Base-by-base conservation (phyloP, 2,113 vertebrate species). In the Abramis brama region DNA sequence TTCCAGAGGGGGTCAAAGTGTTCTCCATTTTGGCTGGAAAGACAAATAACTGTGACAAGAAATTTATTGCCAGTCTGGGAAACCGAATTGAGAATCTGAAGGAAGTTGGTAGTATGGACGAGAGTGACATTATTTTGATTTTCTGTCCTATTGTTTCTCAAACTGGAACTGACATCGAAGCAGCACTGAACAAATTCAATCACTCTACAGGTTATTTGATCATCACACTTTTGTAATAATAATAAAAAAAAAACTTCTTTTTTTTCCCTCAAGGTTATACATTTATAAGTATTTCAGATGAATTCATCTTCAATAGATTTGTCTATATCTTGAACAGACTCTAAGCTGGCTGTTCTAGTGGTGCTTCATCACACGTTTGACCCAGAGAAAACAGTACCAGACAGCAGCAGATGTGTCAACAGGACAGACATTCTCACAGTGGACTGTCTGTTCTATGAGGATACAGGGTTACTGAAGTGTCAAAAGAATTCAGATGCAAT, bases 361-460 rank as follows among this genome's bases (percentile, higher is more conserved):
- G 27, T 27, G 27, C 27, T 27, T 27, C 27, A 27, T 27, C 27
- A 27, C 27, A 27, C 27, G 27, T 27, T 27, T 27, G 27, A 27
- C 27, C 27, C 27, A 27, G 27, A 27, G 27, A 27, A 27, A 27
- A 27, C 27, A 27, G 27, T 27, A 27, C 30, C 1, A 30, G 30
- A 30, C 30, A 30, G 30, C 30, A 30, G 30, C 30, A 30, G 30
- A 30, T 30, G 30, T 30, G 30, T 30, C 30, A 30, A 30, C 30
- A 30, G 30, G 30, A 30, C 30, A 30, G 30, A 30, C 30, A 27
- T 27, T 27, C 27, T 27, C 27, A 27, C 27, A 27, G 66, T 73
- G 66, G 81, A 83, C 50, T 59, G 3, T 73, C 68, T 83, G 50
- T 83, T 83, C 23, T 6, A 43, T 59, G 81, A 83, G 11, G 81